Conservation (phyloP, 1,140 invertebrate genomes). For the Bombus polaris region DNA sequence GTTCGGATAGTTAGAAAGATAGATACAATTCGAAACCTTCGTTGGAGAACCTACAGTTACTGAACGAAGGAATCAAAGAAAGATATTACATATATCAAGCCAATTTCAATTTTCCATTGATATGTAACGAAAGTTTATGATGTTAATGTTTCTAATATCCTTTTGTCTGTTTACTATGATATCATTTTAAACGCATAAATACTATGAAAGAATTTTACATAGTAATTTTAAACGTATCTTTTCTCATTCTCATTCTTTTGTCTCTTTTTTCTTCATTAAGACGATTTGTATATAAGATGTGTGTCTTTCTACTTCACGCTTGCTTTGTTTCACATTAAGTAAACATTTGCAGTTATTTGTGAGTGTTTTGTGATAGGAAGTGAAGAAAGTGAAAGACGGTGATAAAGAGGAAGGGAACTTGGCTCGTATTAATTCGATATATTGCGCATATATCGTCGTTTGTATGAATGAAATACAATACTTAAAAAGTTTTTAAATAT, state of each 20-base stretch:
- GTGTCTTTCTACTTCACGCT: slow-evolving; percentile 4
- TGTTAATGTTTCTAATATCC: slow-evolving; percentile 45
- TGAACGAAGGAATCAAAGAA: neutral
- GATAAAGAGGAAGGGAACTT: neutral
- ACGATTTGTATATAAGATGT: slow-evolving; percentile 18
- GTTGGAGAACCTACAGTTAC: neutral
- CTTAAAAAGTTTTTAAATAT: neutral
- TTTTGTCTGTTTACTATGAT: slow-evolving; percentile 12
- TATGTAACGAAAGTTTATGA: slow-evolving; percentile 47
- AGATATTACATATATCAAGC: slow-evolving; percentile 28
- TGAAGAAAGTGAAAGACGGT: slow-evolving; percentile 3
- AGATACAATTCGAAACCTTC: slow-evolving; percentile 2
- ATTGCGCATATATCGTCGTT: neutral
- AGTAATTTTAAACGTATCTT: neutral
- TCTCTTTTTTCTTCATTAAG: no score
- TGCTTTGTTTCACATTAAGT: slow-evolving; percentile 35
- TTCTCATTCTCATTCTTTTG: neutral
- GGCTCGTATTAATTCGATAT: neutral
- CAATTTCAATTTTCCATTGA: slow-evolving; percentile 37
- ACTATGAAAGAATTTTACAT: neutral
- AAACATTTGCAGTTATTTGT: neutral
- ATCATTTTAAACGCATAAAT: neutral
- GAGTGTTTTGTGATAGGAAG: slow-evolving; percentile 9
- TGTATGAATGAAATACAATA: neutral
- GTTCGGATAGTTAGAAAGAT: slow-evolving; percentile 37